These are phyloP conservation scores for Nyctalus aviator DNA, from an alignment of 2,797 vertebrate species.

Conservation along the genomic window DNA sequence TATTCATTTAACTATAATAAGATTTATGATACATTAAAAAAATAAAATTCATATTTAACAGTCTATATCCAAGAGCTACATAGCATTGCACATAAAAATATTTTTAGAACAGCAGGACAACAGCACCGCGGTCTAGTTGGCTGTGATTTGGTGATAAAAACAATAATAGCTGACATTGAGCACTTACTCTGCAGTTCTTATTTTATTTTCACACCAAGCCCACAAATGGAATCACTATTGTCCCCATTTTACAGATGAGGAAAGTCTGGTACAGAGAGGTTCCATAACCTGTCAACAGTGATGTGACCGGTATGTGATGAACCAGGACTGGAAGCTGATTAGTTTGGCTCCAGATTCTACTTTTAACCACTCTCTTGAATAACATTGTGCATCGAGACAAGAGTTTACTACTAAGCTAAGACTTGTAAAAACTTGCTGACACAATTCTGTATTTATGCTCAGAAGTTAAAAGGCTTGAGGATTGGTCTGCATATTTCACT, in stretches of 20 bases:
- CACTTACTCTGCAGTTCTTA: neutral
- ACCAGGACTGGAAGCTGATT: neutral
- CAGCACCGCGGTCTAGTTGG: neutral
- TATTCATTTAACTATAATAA: slow-evolving; percentile 46
- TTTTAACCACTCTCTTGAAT: neutral
- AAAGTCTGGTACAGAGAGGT: neutral
- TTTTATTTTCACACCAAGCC: slow-evolving; percentile 24
- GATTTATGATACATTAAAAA: slow-evolving; percentile 33
- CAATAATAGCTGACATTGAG: neutral
- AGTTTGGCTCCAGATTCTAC: neutral
- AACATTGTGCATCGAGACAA: neutral
- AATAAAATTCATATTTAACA: neutral
- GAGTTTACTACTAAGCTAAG: neutral
- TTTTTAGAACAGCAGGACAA: neutral
- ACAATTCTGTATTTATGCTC: neutral
- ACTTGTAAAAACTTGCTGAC: neutral
- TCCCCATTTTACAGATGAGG: neutral
- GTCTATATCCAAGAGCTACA: neutral
- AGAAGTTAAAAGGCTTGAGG: neutral
- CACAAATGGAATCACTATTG: neutral
- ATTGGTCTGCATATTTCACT: neutral
- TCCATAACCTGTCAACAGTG: neutral
- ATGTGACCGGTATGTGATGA: neutral
- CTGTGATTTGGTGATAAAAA: neutral
- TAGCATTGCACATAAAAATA: slow-evolving; percentile 9